Conservation (phyloP, 2,888 invertebrate species). For the Oasisia sp. region DNA sequence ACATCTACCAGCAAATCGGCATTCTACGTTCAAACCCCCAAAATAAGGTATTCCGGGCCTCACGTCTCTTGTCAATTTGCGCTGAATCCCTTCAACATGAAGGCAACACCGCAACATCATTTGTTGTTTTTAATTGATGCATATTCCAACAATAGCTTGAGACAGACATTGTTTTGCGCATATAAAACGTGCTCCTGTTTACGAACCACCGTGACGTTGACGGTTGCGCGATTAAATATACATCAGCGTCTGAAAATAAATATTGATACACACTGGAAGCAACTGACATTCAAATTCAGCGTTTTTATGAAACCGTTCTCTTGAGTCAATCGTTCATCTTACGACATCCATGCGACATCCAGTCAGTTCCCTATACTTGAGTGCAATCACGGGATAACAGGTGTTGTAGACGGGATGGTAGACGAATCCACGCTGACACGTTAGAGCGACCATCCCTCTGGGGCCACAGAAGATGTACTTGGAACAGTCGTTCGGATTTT, state of each 20-base stretch:
- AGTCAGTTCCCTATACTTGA: not conserved
- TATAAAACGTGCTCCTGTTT: no score
- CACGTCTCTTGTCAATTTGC: not conserved
- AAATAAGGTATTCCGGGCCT: no score
- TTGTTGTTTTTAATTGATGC: not conserved
- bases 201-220: no score
- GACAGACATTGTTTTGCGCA: not conserved
- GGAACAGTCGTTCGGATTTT: conserved; percentile 13
- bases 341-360: not conserved
- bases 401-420: not conserved
- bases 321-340: not conserved
- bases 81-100: not conserved
- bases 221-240: no score
- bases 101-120: not conserved
- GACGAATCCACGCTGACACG: not conserved
- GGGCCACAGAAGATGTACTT: not conserved
- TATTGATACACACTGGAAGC: no score
- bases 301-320: not conserved
- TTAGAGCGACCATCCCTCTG: not conserved
- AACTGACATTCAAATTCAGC: no score
- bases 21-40: no score
- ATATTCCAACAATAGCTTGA: not conserved
- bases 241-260: no score
- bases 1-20: no score
- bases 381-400: not conserved